Base-by-base conservation (phyloP, 2,888 invertebrate species). In the Gastrophysa polygoni region DNA sequence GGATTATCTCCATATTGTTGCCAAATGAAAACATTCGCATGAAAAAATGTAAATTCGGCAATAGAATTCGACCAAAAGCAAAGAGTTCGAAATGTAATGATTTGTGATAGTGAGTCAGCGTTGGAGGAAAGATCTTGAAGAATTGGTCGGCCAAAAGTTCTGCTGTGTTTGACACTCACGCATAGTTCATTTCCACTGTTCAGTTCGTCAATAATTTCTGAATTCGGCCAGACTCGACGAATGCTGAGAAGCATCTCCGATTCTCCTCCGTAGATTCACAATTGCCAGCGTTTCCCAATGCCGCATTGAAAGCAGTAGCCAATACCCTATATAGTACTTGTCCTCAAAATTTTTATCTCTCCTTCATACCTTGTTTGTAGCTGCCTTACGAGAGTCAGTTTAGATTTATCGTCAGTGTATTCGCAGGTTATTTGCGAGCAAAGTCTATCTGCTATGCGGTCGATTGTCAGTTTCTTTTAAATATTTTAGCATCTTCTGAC, bases 321-420 rank as follows among this genome's bases (percentile, higher is more conserved):
- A 77, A 78, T 79, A 77, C 80, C 80, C 78, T 81, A 81, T 81
- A 81, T 80, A 79, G 80, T 76, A 74, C 79, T 80, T 77, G 80
- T 80, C 78, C 79, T 81, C 80, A 80, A 81, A 81, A 81, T 81
- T 80, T 81, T 81, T 81, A 80, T 81, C 80, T 80, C 78, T 80
- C 78, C 77, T 79, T 78, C 78, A 79, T 77, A 77, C 79, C 80
- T 80, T 81, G 80, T 80, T 79, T 78, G 79, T 79, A 79, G 75
- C 76, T 77, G 77, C 77, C 75, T 77, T 74, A 74, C 77, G 76
- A 71, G 75, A 74, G 75, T 75, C 71, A 66, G 63, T 71, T 71
- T 73, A 76, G 78, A 80, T 80, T 79, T 80, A 79, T 79, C 70
- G 73, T 67, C 69, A 70, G 69, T 73, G 74, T 76, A 73, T 71